A percentile compares a stretch with the other conserved stretches of the same genome.
These are phyloP conservation scores for Habroteleia sp. DNA, from an alignment of 2,888 invertebrate genomes.

Conservation along the genomic window DNA sequence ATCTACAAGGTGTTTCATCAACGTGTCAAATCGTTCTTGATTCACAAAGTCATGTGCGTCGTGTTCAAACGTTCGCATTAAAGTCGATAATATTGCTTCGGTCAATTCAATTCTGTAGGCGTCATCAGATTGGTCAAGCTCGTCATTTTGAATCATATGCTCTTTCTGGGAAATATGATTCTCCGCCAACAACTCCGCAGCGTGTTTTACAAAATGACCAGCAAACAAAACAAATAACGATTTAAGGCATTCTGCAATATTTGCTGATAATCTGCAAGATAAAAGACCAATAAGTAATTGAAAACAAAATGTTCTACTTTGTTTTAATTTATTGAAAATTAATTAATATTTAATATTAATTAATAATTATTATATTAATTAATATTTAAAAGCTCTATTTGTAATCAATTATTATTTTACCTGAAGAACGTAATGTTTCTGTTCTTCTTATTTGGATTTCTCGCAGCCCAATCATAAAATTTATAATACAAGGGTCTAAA, in stretches of 20 bases:
- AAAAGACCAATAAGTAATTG: too few relatives aligned
- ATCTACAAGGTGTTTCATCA: slow-evolving; percentile 94
- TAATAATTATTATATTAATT: too few relatives aligned
- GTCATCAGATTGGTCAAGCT: slow-evolving; percentile 82
- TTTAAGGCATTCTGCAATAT: slow-evolving; percentile 90
- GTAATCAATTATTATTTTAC: too few relatives aligned
- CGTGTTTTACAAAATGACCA: slow-evolving; percentile 91
- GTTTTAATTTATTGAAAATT: too few relatives aligned
- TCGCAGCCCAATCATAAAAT: slow-evolving; percentile 93
- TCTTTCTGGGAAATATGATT: slow-evolving; percentile 84
- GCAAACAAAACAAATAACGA: slow-evolving; percentile 95
- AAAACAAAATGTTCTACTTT: too few relatives aligned
- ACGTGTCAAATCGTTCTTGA: slow-evolving; percentile 90
- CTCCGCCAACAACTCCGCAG: slow-evolving; percentile 86
- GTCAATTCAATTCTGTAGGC: slow-evolving; percentile 82
- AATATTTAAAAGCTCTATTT: too few relatives aligned
- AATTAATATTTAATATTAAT: too few relatives aligned
- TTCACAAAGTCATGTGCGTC: slow-evolving; percentile 92
- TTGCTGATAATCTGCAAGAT: slow-evolving; percentile 85
- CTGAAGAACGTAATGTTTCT: slow-evolving; percentile 91
- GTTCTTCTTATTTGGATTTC: slow-evolving; percentile 84
- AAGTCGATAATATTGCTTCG: slow-evolving; percentile 87
- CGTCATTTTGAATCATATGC: slow-evolving; percentile 75
- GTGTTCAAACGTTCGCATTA: slow-evolving; percentile 89
- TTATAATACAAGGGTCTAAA: slow-evolving; percentile 94